Base-by-base conservation (phyloP, 2,888 invertebrate species). In the Apamea monoglypha region DNA sequence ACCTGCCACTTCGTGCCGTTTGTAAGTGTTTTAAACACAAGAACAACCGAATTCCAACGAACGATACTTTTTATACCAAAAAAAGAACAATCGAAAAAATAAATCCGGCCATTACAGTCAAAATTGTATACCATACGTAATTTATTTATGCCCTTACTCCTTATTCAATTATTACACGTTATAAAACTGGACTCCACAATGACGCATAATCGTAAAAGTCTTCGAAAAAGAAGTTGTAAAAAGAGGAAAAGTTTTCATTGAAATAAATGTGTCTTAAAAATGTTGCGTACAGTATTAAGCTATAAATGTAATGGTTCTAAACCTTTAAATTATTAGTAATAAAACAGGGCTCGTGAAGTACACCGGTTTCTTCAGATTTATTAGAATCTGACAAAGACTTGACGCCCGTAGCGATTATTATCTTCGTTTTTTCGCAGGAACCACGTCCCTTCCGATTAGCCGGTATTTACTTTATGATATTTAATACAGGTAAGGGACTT, bases 241-340 rank as follows among this genome's bases (percentile, higher is more conserved):
- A 72, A 16, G 59, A 32, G 12, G 16, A 74, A 71, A 71, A 25
- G 0, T 0, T 70, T 67, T 64, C 32, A 59, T 64, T 59, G 50
- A 72, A 78, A 78, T 61, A 73, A 73, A 78, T 59, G 18, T 56
- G 12, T 32, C 25, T 71, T 71, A 40, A 47, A 84, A 73, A 64
- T 59, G 4, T 79, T 78, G 66, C 64, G 64, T 25, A 25, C 21
- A n/a, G 36, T 74, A 87, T 84, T 80, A 80, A 84, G 76, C 56
- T 25, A 82, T 86, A 88, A 84, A 89, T 68, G 77, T 76, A 74
- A 40, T 44, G 67, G 63, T 50, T 50, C 47, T 59, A n/a, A 67
- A 29, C 25, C 32, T 69, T 70, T 75, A 74, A 84, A 83, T 82
- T 73, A 86, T 83, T 71, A 67, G 74, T 73, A 79, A 74, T 81